A percentile compares a stretch with the other conserved stretches of the same genome.
These are phyloP conservation scores for Heliconius charithonia DNA, from an alignment of 2,888 invertebrate genomes.

Conservation along the genomic window DNA sequence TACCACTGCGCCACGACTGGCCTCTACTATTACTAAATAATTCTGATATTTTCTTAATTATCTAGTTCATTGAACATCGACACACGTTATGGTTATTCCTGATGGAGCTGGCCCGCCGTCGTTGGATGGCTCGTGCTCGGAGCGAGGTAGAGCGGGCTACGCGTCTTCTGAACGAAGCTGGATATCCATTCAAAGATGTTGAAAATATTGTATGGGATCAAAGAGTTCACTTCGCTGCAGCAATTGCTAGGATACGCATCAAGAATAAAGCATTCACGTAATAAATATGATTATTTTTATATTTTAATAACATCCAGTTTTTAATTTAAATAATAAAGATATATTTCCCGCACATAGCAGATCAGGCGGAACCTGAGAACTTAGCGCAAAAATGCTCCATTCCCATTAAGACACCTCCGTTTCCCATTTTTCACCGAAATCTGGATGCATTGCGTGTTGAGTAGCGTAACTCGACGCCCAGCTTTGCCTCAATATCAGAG, in stretches of 20 bases:
- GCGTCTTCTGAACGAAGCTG: constrained; percentile 60
- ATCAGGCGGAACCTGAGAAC: too few relatives aligned
- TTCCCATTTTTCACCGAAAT: too few relatives aligned
- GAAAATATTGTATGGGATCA: constrained; percentile 86
- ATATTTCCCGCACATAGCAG: too few relatives aligned
- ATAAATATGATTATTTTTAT: constrained; percentile 48
- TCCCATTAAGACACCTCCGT: too few relatives aligned
- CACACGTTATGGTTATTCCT: constrained; percentile 86
- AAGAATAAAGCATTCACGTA: constrained; percentile 87
- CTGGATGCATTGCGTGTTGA: too few relatives aligned
- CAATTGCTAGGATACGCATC: constrained; percentile 89
- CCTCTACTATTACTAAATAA: too few relatives aligned
- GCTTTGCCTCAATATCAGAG: too few relatives aligned
- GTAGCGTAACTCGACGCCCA: too few relatives aligned
- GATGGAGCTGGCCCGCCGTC: constrained; percentile 87
- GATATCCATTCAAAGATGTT: constrained; percentile 77
- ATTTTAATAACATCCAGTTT: not conserved
- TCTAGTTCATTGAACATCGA: constrained; percentile 62
- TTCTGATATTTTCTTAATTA: not conserved
- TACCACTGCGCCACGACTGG: too few relatives aligned
- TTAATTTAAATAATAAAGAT: too few relatives aligned
- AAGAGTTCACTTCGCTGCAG: constrained; percentile 88
- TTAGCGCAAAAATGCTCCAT: too few relatives aligned
- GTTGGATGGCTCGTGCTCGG: constrained; percentile 76
- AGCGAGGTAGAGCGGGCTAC: constrained; percentile 63